Evolutionary conservation across 1,140 invertebrate genomes (phyloP).

Genomic region (Apis mellifera): Amel_HAv3.1 CM009931.2:27193501-27194000

Average conservation of each 20-base stretch:
- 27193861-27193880: not conserved
- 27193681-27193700: not conserved
- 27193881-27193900: not conserved
- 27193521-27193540: slow-evolving; percentile 86
- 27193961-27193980: slow-evolving; percentile 11
- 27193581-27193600: slow-evolving; percentile 84
- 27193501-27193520: slow-evolving; percentile 84
- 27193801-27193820: not conserved
- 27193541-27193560: slow-evolving; percentile 82
- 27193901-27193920: not conserved
- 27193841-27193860: not conserved
- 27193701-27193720: slow-evolving; percentile 76
- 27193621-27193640: slow-evolving; percentile 61
- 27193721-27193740: slow-evolving; percentile 75
- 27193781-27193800: not conserved
- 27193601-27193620: slow-evolving; percentile 84
- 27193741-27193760: slow-evolving; percentile 59
- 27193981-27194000: slow-evolving; percentile 7
- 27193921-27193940: not conserved
- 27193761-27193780: slow-evolving; percentile 9
- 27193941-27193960: not conserved
- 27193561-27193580: slow-evolving; percentile 80
- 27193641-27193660: slow-evolving; percentile 64
- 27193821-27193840: too few relatives aligned
- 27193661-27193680: slow-evolving; percentile 55